Evolutionary conservation across 2,888 invertebrate species (phyloP), one percentile per base, ranked within the genome.

Genomic region (Saturnia pavonia): DNA sequence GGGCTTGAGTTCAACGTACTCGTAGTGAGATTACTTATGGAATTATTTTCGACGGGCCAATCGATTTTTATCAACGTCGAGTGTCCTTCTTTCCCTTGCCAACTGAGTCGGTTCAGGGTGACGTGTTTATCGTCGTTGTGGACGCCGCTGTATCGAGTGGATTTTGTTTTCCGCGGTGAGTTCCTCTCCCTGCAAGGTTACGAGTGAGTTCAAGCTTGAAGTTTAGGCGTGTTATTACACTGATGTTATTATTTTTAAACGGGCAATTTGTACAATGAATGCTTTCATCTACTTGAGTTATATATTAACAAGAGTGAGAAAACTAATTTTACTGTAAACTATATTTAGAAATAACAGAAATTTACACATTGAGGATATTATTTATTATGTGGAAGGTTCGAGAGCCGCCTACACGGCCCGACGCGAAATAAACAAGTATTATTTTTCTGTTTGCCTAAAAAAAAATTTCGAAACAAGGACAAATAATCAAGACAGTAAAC

Each of bases 11-110:
- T 90, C 0, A 91, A 72, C 0, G 91, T 92, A 74, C 89, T 90
- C 0, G 85, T 84, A 0, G 88, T 92, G 0, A 91, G 74, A 54
- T 88, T 90, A 19, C 88, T 87, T 19, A 85, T 75, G 0, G 91
- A 87, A 0, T 83, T 81, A 72, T 86, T 87, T 22, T 93, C 91
- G 0, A 82, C 77, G 0, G 94, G 92, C 94, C 94, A 94, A 73
- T 94, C 94, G 1, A 94, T 90, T 73, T 89, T 89, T 4, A 94
- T 94, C 0, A 94, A 75, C 0, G 94, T 94, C 0, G 94, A 92
- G 80, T 87, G 95, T 0, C 89, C 88, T 78, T 87, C 95, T 86
- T 91, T 90, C 0, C 93, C 92, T 73, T 91, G 93, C 94, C 94
- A 94, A 22, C 89, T 91, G 1, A 93, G 84, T 1, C 93, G 74